Base-by-base conservation (phyloP, 2,113 vertebrate species). In the Gallinago media region DNA sequence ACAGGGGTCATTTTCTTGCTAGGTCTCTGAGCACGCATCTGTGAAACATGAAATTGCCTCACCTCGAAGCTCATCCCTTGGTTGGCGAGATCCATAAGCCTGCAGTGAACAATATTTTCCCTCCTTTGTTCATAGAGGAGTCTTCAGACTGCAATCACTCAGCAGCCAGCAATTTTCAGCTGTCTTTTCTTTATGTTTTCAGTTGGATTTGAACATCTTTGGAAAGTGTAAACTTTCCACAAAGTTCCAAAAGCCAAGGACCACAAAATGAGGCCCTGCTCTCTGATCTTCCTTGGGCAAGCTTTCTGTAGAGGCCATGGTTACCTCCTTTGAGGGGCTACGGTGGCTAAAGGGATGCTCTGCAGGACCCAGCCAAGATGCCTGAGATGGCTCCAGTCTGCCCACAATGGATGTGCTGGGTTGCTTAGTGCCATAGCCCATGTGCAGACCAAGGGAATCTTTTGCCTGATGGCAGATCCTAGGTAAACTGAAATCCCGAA, bases 21-120 rank as follows among this genome's bases (percentile, higher is more conserved):
- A 61, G 62, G 36, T 25, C 78, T 75, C 47, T 85, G 70, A 81
- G 40, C 19, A 11, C 23, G 77, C 3, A 4, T 49, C 62, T 73
- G 56, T 54, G 79, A 88, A 90, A 93, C 22, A n/a, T 47, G 71
- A 86, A 94, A 88, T 79, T 68, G 52, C 32, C 55, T 94, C 77
- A 82, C 59, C 68, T 36, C 16, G 21, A 49, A 91, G 61, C 31
- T 94, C 46, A 67, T 76, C 52, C 34, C 38, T 71, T 34, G 16
- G 8, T 29, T 94, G 55, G 46, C 58, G 88, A 93, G 71, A 77
- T 93, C 75, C 63, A 25, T 80, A 85, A 76, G n/a, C 75, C 81
- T 77, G 38, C 75, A 71, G 50, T 47, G 67, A 93, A n/a, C 67
- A 93, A 38, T 71, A 67, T 94, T 95, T 93, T 92, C 52, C 71